Evolutionary conservation across 2,888 invertebrate genomes (phyloP), one percentile per base, ranked within the genome.

Genomic region (Stenodera caucasica): DNA sequence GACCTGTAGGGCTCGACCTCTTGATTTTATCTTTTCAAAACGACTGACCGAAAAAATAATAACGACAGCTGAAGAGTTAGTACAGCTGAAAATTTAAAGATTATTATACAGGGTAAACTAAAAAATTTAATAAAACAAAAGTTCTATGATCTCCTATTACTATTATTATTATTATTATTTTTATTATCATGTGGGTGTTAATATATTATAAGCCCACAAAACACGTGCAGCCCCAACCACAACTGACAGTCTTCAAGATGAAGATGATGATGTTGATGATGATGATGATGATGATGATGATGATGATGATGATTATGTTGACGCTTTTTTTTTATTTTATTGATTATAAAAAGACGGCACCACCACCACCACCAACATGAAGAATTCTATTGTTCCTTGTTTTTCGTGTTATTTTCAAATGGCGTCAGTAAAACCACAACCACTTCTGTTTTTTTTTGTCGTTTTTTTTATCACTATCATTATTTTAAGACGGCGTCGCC

Each of bases 1-100:
- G 75, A 76, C 76, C 76, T 18, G 11, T 40, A 18, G 40, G 40
- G 40, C 18, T 40, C 11, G 40, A 40, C 40, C 40, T 40, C 18
- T 40, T 40, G 18, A 40, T 40, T 40, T 21, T 18, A 40, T 40
- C 40, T 21, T 18, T 52, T 57, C 45, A 57, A 53, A 53, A 49
- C 45, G 29, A 57, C 37, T 11, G 33, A 30, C 14, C 32, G 23
- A 49, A 30, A 55, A 37, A 37, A 15, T 40, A 40, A 40, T 3
- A 21, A 40, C 18, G 18, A 18, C 40, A 40, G 40, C 40, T 40
- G 40, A 40, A 37, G 2, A 15, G 15, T 2, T 0, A 6, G 7
- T 15, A 37, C 37, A 37, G 37, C 14, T 37, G 37, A 37, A 15
- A 15, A 15, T 37, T 37, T 37, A 7, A 37, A 5, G 15, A 15